Percentiles rank a stretch among this genome's conserved stretches.
These are phyloP conservation scores for Sarotherodon lohbergeri DNA, from an alignment of 2,113 vertebrate genomes.

Conservation along the genomic window DNA sequence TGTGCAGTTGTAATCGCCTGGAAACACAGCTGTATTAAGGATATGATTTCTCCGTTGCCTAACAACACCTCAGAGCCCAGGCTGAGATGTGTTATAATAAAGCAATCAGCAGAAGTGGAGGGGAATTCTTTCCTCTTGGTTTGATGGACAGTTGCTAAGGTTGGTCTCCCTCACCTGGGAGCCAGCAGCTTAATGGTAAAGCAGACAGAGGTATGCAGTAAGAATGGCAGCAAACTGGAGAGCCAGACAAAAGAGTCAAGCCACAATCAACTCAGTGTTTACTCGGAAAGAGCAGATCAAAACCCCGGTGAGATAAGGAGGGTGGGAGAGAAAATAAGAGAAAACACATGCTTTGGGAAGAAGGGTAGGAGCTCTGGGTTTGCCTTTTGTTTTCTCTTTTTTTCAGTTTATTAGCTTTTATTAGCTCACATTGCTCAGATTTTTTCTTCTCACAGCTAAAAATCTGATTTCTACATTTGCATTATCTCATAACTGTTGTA, in stretches of 20 bases:
- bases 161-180: background rate
- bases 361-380: background rate
- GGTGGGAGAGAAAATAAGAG: background rate
- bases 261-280: conserved; percentile 3
- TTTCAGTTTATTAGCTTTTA: background rate
- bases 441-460: background rate
- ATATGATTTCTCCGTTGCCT: background rate
- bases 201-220: background rate
- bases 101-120: background rate
- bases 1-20: background rate
- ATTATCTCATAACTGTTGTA: background rate
- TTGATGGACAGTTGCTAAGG: conserved; percentile 28
- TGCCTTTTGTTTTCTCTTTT: background rate
- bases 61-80: background rate
- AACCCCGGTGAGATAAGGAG: background rate
- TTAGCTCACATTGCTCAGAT: background rate
- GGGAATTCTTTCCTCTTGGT: background rate
- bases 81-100: background rate
- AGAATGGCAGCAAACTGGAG: background rate
- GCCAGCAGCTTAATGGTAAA: conserved; percentile 2
- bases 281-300: background rate
- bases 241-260: background rate
- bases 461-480: background rate
- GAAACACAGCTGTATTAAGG: background rate
- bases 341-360: background rate